Percentiles rank a stretch among this genome's conserved stretches.
These are phyloP conservation scores for Agonum fuliginosum DNA, from an alignment of 2,888 invertebrate species.

Conservation along the genomic window DNA sequence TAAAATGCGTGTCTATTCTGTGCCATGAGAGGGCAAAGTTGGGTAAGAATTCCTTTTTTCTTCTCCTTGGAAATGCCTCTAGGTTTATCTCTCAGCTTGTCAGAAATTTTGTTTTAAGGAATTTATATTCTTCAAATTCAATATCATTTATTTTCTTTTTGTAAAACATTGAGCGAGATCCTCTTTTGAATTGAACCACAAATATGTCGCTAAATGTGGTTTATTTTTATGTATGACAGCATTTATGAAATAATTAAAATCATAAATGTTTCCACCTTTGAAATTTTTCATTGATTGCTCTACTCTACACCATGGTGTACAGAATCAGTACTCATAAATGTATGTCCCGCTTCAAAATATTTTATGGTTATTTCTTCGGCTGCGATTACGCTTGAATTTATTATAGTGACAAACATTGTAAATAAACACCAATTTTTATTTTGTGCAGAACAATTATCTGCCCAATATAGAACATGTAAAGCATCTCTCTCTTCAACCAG, in stretches of 20 bases:
- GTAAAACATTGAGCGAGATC: neutral
- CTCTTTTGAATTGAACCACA: neutral
- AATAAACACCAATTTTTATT: conserved; percentile 62
- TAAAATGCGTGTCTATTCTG: neutral
- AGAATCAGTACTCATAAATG: conserved; percentile 60
- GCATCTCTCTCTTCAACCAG: conserved; percentile 51
- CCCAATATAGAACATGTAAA: conserved; percentile 60
- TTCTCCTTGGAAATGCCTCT: neutral
- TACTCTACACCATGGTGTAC: conserved; percentile 61
- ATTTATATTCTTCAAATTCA: neutral
- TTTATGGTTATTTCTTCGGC: conserved; percentile 56
- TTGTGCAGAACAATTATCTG: conserved; percentile 61
- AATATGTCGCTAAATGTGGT: neutral
- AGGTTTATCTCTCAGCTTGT: neutral
- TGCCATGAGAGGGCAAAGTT: neutral
- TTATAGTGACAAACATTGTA: conserved; percentile 59
- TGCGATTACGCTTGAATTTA: conserved; percentile 58
- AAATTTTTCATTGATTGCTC: conserved; percentile 8
- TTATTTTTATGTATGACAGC: conserved; percentile 5
- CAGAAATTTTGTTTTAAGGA: neutral
- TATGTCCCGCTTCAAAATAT: conserved; percentile 61
- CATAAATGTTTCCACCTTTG: conserved; percentile 50
- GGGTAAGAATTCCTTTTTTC: neutral
- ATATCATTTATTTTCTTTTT: neutral
- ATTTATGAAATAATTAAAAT: conserved; percentile 53